phyloP scores from a whole-genome alignment of 2,888 invertebrate species.

The Macrophya annulata region DNA sequence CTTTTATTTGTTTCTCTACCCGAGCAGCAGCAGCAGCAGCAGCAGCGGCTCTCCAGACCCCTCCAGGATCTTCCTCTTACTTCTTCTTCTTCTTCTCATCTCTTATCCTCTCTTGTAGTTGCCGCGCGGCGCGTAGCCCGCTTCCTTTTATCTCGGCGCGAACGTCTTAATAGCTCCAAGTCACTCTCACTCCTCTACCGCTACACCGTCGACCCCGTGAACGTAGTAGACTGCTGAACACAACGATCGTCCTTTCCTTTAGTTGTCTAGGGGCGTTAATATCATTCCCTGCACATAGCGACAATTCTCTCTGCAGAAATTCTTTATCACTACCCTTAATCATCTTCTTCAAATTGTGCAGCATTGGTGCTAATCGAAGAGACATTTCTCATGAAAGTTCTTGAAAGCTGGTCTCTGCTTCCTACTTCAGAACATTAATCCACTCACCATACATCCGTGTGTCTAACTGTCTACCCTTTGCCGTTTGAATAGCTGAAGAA shows the following conservation, averaged over 20 bases:
- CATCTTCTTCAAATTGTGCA: not conserved
- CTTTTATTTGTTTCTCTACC: constrained; percentile 54
- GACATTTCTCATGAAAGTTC: not conserved
- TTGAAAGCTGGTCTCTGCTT: not conserved
- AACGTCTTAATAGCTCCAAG: constrained; percentile 73
- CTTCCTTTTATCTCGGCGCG: constrained; percentile 71
- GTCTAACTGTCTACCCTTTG: not conserved
- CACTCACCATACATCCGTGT: not conserved
- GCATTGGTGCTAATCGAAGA: not conserved
- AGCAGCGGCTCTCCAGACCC: constrained; percentile 60
- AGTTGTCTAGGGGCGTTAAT: constrained; percentile 9
- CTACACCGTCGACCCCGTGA: constrained; percentile 12
- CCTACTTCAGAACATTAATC: not conserved
- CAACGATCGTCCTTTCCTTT: not conserved
- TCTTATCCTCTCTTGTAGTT: constrained; percentile 62
- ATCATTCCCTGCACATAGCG: not conserved
- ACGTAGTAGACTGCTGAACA: constrained; percentile 19
- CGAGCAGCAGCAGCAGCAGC: constrained; percentile 67
- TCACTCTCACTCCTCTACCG: constrained; percentile 50
- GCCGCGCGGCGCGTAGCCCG: constrained; percentile 57
- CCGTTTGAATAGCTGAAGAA: constrained; percentile 11
- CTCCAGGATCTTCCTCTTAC: constrained; percentile 57
- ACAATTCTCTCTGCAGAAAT: not conserved
- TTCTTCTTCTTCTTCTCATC: constrained; percentile 50
- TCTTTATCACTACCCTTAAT: not conserved